Percentiles rank a stretch among this genome's conserved stretches.
Evolutionary conservation across 2,888 invertebrate genomes (phyloP).

Genomic region (Steromphala cineraria): DNA sequence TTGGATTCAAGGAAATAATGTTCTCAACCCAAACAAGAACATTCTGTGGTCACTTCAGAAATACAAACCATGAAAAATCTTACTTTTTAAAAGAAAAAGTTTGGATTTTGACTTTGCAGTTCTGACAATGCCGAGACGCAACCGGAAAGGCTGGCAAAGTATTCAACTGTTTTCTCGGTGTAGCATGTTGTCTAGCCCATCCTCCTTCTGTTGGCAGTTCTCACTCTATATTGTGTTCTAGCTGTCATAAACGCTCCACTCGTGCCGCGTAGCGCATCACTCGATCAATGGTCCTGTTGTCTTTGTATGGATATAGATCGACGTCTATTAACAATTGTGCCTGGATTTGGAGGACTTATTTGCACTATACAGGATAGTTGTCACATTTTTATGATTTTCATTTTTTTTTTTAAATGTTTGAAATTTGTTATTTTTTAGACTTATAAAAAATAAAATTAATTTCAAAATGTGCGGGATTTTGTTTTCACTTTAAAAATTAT

Average conservation of each 20-base stretch:
- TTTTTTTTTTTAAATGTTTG: background rate
- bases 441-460: too few species aligned
- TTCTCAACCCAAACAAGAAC: too few species aligned
- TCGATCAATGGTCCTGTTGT: background rate
- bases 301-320: background rate
- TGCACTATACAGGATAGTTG: background rate
- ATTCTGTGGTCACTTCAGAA: too few species aligned
- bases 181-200: background rate
- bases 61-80: too few species aligned
- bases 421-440: too few species aligned
- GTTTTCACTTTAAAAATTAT: too few species aligned
- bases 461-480: too few species aligned
- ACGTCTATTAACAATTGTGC: background rate
- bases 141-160: slow-evolving; percentile 52
- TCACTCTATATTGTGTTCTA: background rate
- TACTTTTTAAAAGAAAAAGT: background rate
- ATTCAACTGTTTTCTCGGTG: slow-evolving; percentile 22
- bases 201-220: slow-evolving; percentile 4
- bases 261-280: background rate
- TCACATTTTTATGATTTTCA: background rate
- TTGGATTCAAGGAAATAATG: too few species aligned
- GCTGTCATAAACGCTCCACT: background rate
- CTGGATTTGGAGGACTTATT: background rate
- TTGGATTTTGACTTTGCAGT: slow-evolving; percentile 41
- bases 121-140: slow-evolving; percentile 44